Conservation (phyloP, 2,797 vertebrate genomes). For the Danio kyathit region DNA sequence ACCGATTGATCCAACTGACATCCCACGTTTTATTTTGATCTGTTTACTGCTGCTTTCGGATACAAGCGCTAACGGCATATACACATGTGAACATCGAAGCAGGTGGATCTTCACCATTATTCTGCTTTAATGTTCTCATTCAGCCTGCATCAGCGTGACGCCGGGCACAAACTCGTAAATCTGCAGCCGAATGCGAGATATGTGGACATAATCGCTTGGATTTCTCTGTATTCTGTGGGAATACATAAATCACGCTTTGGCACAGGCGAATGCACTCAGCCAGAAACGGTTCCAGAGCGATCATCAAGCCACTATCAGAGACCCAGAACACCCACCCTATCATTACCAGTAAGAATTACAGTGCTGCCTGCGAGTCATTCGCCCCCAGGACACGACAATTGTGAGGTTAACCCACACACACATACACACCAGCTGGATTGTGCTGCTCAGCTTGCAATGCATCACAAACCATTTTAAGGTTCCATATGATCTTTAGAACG, state of each 20-base stretch:
- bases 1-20: background rate
- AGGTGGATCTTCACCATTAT: constrained; percentile 34
- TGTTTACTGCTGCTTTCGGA: constrained; percentile 35
- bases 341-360: constrained; percentile 23
- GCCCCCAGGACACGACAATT: constrained; percentile 14
- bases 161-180: constrained; percentile 56
- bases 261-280: constrained; percentile 7
- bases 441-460: background rate
- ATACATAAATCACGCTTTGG: constrained; percentile 53
- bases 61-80: constrained; percentile 11
- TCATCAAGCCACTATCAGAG: constrained; percentile 35
- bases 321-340: constrained; percentile 22
- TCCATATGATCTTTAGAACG: background rate
- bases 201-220: constrained; percentile 44
- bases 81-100: constrained; percentile 19
- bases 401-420: constrained; percentile 11
- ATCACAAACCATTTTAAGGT: background rate
- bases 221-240: constrained; percentile 45
- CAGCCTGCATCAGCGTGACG: constrained; percentile 8
- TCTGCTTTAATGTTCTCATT: constrained; percentile 48
- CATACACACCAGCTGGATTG: constrained; percentile 6
- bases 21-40: background rate
- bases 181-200: constrained; percentile 36
- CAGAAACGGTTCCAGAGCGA: constrained; percentile 10
- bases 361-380: background rate